Evolutionary conservation across 2,888 invertebrate species (phyloP), one percentile per base, ranked within the genome.

Genomic region (Quadroppia sp.): DNA sequence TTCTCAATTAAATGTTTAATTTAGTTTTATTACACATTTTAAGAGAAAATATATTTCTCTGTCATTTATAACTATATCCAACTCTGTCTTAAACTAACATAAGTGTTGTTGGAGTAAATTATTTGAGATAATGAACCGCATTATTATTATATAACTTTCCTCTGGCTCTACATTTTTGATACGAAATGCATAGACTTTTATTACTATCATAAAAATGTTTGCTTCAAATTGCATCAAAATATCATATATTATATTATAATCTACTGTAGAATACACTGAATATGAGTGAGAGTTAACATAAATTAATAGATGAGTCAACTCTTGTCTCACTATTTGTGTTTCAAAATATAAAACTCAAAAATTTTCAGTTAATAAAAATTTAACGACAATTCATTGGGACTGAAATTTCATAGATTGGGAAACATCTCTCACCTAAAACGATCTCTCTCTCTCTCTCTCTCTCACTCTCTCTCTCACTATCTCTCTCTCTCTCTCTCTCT

Each of bases 91-190:
- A 53, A 23, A 53, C 20, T 13, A 50, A 50, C 20, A 50, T 50
- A 50, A 50, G 50, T 50, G 15, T 4, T 50, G 50, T 50, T 50
- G 4, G n/a, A 23, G 23, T 53, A 53, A 53, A 53, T 53, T 53
- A 53, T 53, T 53, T 53, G 20, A 53, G 13, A 53, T 53, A 53
- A 53, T 53, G 53, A 53, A 53, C 53, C 53, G 25, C 53, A 53
- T 23, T 53, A 50, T 50, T 17, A 50, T 50, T 11, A 53, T 23
- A 25, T 25, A 53, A 7, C 20, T 53, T 6, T 53, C 3, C 23
- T 2, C 25, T 53, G 23, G 13, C 11, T 11, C 17, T 23, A 9
- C 25, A 53, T 50, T 53, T 25, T 53, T 6, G 1, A 20, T 53
- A 20, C 7, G 7, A n/a, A 11, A 50, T n/a, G 17, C 53, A 20